Conservation (phyloP, 2,888 invertebrate species). For the Leptinotarsa juncta region DNA sequence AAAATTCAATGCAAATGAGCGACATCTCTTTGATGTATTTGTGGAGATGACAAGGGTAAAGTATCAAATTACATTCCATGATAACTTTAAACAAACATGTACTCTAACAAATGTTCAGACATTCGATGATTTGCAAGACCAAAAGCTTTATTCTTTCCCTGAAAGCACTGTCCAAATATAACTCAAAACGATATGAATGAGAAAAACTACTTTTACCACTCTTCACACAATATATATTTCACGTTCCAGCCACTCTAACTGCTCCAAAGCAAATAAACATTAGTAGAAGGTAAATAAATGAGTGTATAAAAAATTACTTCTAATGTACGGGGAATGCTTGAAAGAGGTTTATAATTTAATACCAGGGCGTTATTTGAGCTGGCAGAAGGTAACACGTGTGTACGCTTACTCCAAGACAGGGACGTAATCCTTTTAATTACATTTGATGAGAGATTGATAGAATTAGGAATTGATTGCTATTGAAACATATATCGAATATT, state of each 20-base stretch:
- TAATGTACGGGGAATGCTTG: not conserved
- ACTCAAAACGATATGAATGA: not conserved
- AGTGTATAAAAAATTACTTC: not conserved
- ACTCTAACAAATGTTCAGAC: no score
- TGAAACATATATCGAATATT: no score
- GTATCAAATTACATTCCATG: no score
- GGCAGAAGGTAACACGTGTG: not conserved
- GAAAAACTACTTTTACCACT: not conserved
- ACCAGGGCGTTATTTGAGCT: not conserved
- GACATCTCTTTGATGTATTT: no score
- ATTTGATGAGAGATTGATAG: not conserved
- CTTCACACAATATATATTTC: not conserved
- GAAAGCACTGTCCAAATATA: no score
- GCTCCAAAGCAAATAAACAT: not conserved
- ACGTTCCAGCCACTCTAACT: not conserved
- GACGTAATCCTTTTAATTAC: not conserved
- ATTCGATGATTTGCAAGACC: no score
- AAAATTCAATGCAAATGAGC: no score
- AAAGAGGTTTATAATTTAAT: not conserved
- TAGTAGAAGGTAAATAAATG: not conserved
- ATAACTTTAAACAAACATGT: no score
- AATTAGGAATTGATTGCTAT: not conserved
- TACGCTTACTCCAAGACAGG: not conserved
- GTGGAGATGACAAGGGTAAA: no score
- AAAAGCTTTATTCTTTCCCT: no score